phyloP scores from a whole-genome alignment of 53 echinoderm and acorn worm genomes.

The Echinometra lucunter region DNA sequence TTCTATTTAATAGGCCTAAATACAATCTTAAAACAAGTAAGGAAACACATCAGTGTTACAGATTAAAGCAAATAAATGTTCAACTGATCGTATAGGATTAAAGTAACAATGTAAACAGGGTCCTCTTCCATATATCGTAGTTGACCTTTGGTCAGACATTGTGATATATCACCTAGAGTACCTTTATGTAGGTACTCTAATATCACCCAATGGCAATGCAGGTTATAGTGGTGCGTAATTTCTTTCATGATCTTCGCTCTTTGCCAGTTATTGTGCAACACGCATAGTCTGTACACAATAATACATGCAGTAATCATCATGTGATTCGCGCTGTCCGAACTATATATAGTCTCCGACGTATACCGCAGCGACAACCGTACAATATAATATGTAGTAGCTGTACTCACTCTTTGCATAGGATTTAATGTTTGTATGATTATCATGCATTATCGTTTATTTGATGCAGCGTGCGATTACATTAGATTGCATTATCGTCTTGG shows the following conservation, averaged over 20 bases:
- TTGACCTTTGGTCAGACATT: not conserved
- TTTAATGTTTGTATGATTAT: not conserved
- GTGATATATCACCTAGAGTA: too few species aligned
- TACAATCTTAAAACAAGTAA: too few species aligned
- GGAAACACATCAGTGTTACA: too few species aligned
- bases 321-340: not conserved
- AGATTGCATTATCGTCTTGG: too few species aligned
- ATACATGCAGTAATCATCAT: conserved; percentile 11
- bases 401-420: not conserved
- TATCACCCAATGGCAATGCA: too few species aligned
- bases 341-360: not conserved
- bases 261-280: not conserved
- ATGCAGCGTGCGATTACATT: not conserved
- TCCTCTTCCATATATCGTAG: not conserved
- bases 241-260: not conserved
- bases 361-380: not conserved
- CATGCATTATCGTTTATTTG: not conserved
- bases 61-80: too few species aligned
- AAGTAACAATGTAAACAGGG: not conserved
- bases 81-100: not conserved
- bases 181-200: too few species aligned
- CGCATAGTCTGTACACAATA: not conserved
- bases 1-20: too few species aligned
- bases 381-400: not conserved
- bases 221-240: not conserved